phyloP scores from a whole-genome alignment of 2,113 vertebrate genomes.

The Pagrus major region DNA sequence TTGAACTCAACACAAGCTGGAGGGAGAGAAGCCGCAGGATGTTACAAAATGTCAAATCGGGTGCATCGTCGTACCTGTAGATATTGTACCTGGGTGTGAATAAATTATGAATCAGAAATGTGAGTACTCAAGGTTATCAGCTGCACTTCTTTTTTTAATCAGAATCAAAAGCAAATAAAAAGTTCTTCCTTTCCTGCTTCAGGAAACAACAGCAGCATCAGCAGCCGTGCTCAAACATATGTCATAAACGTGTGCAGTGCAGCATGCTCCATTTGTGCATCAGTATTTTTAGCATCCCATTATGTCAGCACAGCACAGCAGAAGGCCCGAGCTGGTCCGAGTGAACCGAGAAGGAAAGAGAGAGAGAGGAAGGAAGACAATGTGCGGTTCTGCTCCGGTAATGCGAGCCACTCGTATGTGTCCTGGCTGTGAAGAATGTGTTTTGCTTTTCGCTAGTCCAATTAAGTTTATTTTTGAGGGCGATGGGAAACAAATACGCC shows the following conservation, averaged over 20 bases:
- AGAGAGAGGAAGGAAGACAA: conserved; percentile 58
- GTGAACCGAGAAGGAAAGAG: conserved; percentile 43
- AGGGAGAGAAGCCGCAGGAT: not conserved
- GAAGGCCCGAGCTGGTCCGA: conserved; percentile 38
- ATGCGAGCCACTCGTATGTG: not conserved
- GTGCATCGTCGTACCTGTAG: not conserved
- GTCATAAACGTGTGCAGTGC: conserved; percentile 60
- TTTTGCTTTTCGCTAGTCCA: conserved; percentile 29
- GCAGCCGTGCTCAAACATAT: conserved; percentile 45
- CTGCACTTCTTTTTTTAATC: not conserved
- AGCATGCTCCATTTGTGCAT: conserved; percentile 70
- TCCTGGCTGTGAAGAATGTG: conserved; percentile 32
- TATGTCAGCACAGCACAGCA: conserved; percentile 70
- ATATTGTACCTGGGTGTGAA: not conserved
- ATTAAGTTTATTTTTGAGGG: conserved; percentile 38
- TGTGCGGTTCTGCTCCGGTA: conserved; percentile 24
- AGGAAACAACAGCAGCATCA: conserved; percentile 24
- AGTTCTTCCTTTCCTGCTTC: not conserved
- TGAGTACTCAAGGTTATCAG: not conserved
- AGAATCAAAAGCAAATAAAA: not conserved
- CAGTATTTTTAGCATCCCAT: conserved; percentile 82
- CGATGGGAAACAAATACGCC: conserved; percentile 27
- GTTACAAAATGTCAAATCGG: not conserved
- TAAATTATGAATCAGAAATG: not conserved
- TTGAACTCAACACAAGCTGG: conserved; percentile 33